These are phyloP conservation scores for Ceratosolen solmsi DNA, from an alignment of 1,140 invertebrate species.

Conservation along the genomic window DNA sequence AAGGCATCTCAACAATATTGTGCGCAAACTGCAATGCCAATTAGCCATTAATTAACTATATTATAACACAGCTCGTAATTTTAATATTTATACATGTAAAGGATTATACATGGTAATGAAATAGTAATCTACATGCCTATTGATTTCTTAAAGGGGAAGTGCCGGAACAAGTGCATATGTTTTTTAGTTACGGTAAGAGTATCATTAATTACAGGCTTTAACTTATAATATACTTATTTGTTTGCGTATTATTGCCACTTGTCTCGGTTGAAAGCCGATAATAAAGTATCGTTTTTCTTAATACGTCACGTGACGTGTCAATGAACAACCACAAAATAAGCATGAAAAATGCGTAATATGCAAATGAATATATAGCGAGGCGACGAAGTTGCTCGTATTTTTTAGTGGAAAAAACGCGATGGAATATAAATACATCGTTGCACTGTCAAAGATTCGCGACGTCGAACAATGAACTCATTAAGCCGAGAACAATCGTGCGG, in stretches of 20 bases:
- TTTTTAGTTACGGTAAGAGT: neutral
- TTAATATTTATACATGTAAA: too few species aligned
- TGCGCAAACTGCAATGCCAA: too few species aligned
- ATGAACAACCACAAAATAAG: slow-evolving; percentile 20
- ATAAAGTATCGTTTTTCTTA: slow-evolving; percentile 32
- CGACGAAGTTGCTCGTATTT: neutral
- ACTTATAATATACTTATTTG: neutral
- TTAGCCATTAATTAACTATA: too few species aligned
- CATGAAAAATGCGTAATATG: slow-evolving; percentile 5
- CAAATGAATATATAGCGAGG: neutral
- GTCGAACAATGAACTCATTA: too few species aligned
- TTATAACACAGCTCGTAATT: too few species aligned
- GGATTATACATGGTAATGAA: too few species aligned
- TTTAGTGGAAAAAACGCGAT: neutral
- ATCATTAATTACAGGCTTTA: neutral
- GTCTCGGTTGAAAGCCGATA: slow-evolving; percentile 12
- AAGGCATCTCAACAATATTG: too few species aligned
- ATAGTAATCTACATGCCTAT: too few species aligned
- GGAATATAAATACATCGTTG: too few species aligned
- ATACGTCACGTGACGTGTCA: slow-evolving; percentile 10
- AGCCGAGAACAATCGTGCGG: too few species aligned
- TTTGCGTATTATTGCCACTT: slow-evolving; percentile 23
- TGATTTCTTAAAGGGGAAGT: neutral
- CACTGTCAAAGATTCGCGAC: too few species aligned
- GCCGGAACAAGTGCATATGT: neutral